Evolutionary conservation across 2,113 vertebrate species (phyloP).

Genomic region (Malurus melanocephalus): DNA sequence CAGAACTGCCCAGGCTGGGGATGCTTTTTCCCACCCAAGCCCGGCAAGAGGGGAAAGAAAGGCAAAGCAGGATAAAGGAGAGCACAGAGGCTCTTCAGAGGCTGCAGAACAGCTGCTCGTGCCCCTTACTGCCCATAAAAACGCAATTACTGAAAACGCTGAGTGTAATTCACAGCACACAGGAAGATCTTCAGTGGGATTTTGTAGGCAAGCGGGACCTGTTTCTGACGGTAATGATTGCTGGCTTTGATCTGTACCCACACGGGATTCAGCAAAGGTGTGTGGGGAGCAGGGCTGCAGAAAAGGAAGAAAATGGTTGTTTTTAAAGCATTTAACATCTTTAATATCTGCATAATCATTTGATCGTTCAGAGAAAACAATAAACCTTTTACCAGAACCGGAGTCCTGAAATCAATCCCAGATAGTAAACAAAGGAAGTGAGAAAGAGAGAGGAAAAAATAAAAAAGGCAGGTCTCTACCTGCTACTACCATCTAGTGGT

Average conservation of each 20-base stretch:
- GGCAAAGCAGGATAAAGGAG: background rate
- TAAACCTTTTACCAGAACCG: background rate
- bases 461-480: constrained; percentile 52
- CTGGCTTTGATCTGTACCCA: background rate
- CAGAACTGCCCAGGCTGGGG: background rate
- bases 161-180: background rate
- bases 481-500: constrained; percentile 77
- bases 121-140: background rate
- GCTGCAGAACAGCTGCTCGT: background rate
- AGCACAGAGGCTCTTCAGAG: accelerated
- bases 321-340: background rate
- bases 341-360: background rate
- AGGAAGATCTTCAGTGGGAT: background rate
- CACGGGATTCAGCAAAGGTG: background rate
- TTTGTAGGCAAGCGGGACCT: background rate
- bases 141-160: background rate
- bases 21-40: background rate
- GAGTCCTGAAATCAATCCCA: background rate
- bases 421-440: constrained; percentile 43
- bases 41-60: background rate
- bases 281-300: background rate
- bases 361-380: background rate
- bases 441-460: background rate
- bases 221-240: background rate
- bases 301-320: background rate